A percentile compares a stretch with the other conserved stretches of the same genome.
phyloP scores from a whole-genome alignment of 1,140 invertebrate genomes.

The Drosophila sechellia region DNA sequence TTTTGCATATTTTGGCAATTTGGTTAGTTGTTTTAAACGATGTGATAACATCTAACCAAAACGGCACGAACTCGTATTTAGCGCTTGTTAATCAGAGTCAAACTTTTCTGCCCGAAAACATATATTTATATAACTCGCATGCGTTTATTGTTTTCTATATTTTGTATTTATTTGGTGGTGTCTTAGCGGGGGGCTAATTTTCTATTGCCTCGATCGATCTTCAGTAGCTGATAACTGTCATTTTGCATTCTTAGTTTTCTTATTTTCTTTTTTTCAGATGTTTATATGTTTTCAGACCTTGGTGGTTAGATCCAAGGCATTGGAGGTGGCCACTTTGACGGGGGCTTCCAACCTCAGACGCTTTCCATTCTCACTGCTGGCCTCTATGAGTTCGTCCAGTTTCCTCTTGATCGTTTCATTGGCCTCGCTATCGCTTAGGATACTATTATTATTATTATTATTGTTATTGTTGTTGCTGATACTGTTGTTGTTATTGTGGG shows the following conservation, averaged over 20 bases:
- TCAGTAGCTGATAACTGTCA: slow-evolving; percentile 36
- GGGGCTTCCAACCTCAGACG: slow-evolving; percentile 85
- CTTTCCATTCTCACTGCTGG: slow-evolving; percentile 85
- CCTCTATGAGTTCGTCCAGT: slow-evolving; percentile 72
- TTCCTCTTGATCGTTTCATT: slow-evolving; percentile 82
- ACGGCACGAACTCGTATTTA: slow-evolving; percentile 68
- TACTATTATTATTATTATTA: slow-evolving; percentile 63
- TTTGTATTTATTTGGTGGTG: slow-evolving; percentile 46
- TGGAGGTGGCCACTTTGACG: slow-evolving; percentile 71
- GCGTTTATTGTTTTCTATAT: slow-evolving; percentile 25
- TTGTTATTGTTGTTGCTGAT: slow-evolving; percentile 67
- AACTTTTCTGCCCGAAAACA: slow-evolving; percentile 15
- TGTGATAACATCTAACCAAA: slow-evolving; percentile 74
- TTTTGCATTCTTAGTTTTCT: slow-evolving; percentile 1
- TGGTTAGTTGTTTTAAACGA: slow-evolving; percentile 83
- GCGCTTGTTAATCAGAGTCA: slow-evolving; percentile 56
- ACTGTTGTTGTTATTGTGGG: slow-evolving; percentile 62
- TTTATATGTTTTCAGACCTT: slow-evolving; percentile 73
- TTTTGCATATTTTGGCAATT: slow-evolving; percentile 77
- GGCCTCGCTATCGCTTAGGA: slow-evolving; percentile 57
- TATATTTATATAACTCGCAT: slow-evolving; percentile 39
- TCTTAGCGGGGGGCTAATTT: slow-evolving; percentile 45
- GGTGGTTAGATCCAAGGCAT: slow-evolving; percentile 89
- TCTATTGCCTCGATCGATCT: slow-evolving; percentile 46
- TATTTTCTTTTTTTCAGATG: background rate